Evolutionary conservation across 1,140 invertebrate species (phyloP).

Genomic region (Ruditapes philippinarum): DNA sequence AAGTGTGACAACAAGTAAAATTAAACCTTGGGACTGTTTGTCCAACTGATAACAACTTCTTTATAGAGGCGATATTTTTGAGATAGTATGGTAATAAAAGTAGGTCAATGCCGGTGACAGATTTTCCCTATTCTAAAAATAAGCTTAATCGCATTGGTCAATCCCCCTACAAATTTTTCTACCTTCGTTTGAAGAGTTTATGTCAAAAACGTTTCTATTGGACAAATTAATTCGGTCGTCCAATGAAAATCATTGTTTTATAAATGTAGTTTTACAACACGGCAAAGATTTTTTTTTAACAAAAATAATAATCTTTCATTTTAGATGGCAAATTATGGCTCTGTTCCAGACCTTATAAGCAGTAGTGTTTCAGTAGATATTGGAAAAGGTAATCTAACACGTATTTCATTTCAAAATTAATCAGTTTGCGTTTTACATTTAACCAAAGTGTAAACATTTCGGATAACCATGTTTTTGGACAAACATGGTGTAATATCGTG

Average conservation of each 20-base stretch:
- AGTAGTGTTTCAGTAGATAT: conserved; percentile 77
- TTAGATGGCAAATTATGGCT: conserved; percentile 44
- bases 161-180: not conserved
- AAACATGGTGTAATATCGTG: too few species aligned
- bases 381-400: conserved; percentile 52
- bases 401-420: too few species aligned
- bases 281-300: not conserved
- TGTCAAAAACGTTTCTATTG: not conserved
- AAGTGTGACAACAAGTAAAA: too few species aligned
- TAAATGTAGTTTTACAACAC: not conserved
- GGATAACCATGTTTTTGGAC: too few species aligned
- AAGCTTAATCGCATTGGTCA: not conserved
- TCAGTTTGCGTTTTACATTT: too few species aligned
- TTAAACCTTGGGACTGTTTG: too few species aligned
- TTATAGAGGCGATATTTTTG: too few species aligned
- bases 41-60: too few species aligned
- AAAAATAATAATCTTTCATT: not conserved
- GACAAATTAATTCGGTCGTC: not conserved
- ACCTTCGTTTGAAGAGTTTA: conserved; percentile 1
- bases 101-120: not conserved
- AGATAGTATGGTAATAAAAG: too few species aligned
- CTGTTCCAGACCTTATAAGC: conserved; percentile 80
- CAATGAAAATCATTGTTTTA: not conserved
- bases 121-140: conserved; percentile 12
- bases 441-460: too few species aligned